These are phyloP conservation scores for Cyphomyrus plagiostoma DNA, from an alignment of 2,113 vertebrate species.

Conservation along the genomic window DNA sequence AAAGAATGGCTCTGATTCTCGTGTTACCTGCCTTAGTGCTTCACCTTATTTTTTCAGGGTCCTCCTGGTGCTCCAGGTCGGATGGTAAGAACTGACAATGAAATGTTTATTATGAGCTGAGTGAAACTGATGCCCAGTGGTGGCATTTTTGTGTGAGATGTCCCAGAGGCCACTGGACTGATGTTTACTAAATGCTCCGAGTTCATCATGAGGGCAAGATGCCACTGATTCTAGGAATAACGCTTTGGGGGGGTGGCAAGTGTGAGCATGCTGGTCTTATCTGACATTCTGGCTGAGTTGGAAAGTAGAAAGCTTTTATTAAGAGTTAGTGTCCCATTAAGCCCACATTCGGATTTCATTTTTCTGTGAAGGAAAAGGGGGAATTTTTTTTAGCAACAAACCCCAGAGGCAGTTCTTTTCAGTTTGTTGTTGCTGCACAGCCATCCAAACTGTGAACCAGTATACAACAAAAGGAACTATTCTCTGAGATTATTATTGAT, in stretches of 20 bases:
- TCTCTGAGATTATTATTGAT: background rate
- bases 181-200: conserved; percentile 5
- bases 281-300: conserved; percentile 18
- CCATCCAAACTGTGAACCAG: background rate
- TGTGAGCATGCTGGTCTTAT: background rate
- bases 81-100: conserved; percentile 63
- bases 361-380: background rate
- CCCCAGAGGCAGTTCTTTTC: background rate
- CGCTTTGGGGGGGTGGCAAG: background rate
- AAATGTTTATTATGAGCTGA: background rate
- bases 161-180: background rate
- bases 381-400: background rate
- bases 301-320: background rate
- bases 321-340: background rate
- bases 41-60: conserved; percentile 60
- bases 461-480: background rate
- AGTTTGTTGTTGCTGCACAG: background rate
- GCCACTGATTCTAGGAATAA: background rate
- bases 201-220: background rate
- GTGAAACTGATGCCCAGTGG: background rate
- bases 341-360: background rate
- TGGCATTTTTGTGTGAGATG: background rate
- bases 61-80: conserved; percentile 78
- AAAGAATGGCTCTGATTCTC: background rate
- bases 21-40: background rate